Conservation (phyloP, 1,140 invertebrate species). For the Lordiphosa mommai region DNA sequence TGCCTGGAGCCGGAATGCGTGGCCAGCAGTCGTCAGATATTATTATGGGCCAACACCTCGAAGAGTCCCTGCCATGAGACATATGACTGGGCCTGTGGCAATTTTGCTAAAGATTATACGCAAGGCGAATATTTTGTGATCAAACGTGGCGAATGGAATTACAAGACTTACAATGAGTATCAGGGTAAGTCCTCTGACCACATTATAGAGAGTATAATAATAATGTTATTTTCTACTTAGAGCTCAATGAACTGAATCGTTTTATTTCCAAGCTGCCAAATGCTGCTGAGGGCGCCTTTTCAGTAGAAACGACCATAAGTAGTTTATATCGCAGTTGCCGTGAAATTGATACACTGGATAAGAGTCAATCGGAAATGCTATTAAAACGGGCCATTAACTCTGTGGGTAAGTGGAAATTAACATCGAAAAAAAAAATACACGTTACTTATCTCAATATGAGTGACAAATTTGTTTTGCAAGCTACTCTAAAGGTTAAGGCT, state of each 20-base stretch:
- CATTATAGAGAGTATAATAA: neutral
- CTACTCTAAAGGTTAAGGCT: too few species aligned
- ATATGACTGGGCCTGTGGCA: constrained; percentile 77
- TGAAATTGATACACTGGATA: constrained; percentile 70
- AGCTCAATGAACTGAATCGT: constrained; percentile 75
- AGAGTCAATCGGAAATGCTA: constrained; percentile 70
- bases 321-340: constrained; percentile 71
- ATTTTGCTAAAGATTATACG: constrained; percentile 67
- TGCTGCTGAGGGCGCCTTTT: constrained; percentile 50
- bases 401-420: constrained; percentile 67
- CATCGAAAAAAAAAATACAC: too few species aligned
- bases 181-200: constrained; percentile 50
- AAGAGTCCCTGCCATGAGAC: constrained; percentile 71
- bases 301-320: constrained; percentile 67
- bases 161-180: constrained; percentile 78
- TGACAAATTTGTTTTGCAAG: too few species aligned
- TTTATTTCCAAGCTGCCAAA: constrained; percentile 77
- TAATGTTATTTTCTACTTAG: constrained; percentile 19
- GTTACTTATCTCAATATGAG: too few species aligned
- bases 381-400: constrained; percentile 66
- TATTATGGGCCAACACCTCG: constrained; percentile 73
- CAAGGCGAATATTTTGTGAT: constrained; percentile 71
- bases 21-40: constrained; percentile 67
- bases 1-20: constrained; percentile 76
- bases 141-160: constrained; percentile 77